Conservation (phyloP, 2,113 vertebrate genomes). For the Dicaeum eximium region DNA sequence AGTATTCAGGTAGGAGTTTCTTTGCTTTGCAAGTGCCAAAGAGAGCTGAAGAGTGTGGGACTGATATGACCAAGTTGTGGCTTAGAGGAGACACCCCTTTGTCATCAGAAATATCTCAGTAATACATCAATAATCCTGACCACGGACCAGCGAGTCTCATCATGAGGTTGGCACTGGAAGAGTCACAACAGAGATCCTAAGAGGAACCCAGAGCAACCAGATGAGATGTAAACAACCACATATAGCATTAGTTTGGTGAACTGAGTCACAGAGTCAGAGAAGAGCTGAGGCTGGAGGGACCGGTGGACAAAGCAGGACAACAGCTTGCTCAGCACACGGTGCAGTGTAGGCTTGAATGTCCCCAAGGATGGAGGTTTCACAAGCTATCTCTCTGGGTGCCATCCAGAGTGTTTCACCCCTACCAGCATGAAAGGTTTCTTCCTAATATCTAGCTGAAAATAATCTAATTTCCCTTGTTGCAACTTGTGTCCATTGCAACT, state of each 20-base stretch:
- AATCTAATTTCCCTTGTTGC: fast-evolving
- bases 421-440: not conserved
- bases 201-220: not conserved
- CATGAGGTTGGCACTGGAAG: not conserved
- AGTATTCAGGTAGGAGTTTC: not conserved
- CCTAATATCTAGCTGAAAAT: not conserved
- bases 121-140: not conserved
- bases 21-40: not conserved
- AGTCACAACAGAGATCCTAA: not conserved
- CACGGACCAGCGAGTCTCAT: not conserved
- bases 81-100: not conserved
- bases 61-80: not conserved
- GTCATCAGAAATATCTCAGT: not conserved
- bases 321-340: not conserved
- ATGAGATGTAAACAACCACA: not conserved
- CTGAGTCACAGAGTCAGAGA: not conserved
- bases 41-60: not conserved
- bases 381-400: not conserved
- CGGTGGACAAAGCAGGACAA: not conserved
- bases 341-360: not conserved
- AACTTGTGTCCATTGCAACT: not conserved
- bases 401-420: not conserved
- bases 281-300: not conserved
- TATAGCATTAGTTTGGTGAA: not conserved
- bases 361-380: not conserved